A percentile compares a stretch with the other conserved stretches of the same genome.
phyloP scores from a whole-genome alignment of 2,888 invertebrate species.

The Neoitamus cyanurus region DNA sequence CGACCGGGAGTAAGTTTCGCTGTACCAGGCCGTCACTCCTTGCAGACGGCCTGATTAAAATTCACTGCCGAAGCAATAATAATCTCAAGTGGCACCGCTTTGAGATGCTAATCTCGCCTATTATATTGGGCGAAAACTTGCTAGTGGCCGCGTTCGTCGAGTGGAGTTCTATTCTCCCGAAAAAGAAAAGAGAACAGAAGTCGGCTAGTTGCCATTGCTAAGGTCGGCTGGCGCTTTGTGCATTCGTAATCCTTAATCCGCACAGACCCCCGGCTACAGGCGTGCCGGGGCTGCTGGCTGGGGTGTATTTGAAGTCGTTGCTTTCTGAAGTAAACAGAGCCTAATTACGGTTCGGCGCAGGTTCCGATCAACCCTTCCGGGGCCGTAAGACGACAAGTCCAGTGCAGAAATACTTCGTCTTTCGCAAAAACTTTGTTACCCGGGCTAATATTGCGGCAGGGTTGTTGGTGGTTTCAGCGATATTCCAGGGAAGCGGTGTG shows the following conservation, averaged over 20 bases:
- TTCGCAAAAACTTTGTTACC: neutral
- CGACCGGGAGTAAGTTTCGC: neutral
- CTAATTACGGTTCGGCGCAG: neutral
- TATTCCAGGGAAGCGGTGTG: neutral
- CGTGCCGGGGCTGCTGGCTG: neutral
- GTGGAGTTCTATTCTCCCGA: neutral
- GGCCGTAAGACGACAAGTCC: neutral
- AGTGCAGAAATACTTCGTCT: neutral
- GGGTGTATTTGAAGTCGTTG: neutral
- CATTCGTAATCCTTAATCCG: neutral
- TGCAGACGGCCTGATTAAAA: constrained; percentile 20
- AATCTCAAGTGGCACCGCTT: constrained; percentile 17
- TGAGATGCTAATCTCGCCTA: constrained; percentile 26
- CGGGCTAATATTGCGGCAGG: no score
- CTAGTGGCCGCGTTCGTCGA: neutral
- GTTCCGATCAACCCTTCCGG: neutral
- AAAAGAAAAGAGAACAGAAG: neutral
- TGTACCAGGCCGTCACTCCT: neutral
- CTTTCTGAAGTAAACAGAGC: neutral
- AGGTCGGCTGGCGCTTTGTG: neutral
- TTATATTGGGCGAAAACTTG: constrained; percentile 16
- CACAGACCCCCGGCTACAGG: neutral
- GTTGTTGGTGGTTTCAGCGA: neutral
- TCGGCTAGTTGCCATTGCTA: neutral
- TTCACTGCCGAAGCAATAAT: constrained; percentile 29